Conservation (phyloP, 2,888 invertebrate genomes). For the Drosophila macrospina region DNA sequence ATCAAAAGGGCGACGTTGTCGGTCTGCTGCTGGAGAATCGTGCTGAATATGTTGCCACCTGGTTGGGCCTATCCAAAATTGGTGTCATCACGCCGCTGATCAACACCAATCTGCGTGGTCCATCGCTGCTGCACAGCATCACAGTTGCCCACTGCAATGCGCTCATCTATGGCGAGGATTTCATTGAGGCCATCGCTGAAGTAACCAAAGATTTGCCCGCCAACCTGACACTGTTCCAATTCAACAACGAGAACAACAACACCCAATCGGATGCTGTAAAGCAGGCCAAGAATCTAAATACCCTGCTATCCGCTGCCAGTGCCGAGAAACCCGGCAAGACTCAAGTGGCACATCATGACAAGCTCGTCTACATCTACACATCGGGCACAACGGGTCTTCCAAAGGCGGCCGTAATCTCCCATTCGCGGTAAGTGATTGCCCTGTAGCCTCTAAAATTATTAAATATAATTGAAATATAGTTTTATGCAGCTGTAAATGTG, state of each 20-base stretch:
- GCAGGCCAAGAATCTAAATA: conserved; percentile 82
- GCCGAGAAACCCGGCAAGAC: conserved; percentile 73
- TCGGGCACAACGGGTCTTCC: conserved; percentile 99
- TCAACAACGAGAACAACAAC: conserved; percentile 81
- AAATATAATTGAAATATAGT: neutral
- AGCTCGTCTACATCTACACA: conserved; percentile 97
- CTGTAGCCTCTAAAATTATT: neutral
- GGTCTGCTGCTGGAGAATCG: conserved; percentile 96
- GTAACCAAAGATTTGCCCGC: conserved; percentile 89
- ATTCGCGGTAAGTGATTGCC: conserved; percentile 89
- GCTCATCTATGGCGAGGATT: conserved; percentile 90
- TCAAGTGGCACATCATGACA: conserved; percentile 89
- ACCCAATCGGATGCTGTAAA: conserved; percentile 56
- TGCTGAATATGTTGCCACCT: conserved; percentile 95
- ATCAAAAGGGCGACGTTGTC: conserved; percentile 93
- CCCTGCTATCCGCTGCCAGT: conserved; percentile 79
- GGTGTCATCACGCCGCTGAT: conserved; percentile 94
- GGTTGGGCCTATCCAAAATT: conserved; percentile 96
- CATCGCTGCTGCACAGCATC: conserved; percentile 94
- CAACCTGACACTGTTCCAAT: conserved; percentile 88
- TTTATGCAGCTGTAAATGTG: neutral
- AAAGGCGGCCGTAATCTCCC: conserved; percentile 98
- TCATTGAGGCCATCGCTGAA: conserved; percentile 88
- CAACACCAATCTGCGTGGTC: conserved; percentile 95
- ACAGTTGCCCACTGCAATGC: conserved; percentile 93